Conservation (phyloP, 2,888 invertebrate genomes). For the Eutolmus rufibarbis region DNA sequence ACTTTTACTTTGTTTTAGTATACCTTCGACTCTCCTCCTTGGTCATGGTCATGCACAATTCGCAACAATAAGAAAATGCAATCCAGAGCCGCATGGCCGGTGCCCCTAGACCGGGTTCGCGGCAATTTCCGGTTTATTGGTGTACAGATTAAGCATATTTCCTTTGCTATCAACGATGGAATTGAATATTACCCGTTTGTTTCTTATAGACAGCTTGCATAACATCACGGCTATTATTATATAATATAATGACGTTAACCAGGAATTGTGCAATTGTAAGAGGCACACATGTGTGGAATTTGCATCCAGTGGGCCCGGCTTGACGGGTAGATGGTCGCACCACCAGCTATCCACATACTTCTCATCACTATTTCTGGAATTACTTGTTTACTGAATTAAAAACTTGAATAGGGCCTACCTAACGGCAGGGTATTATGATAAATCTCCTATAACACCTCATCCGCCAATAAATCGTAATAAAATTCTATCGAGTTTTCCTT, state of each 20-base stretch:
- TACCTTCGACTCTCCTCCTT: neutral
- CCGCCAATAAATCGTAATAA: neutral
- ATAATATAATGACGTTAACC: slow-evolving; percentile 22
- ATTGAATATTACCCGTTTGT: slow-evolving; percentile 30
- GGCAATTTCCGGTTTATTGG: slow-evolving; percentile 25
- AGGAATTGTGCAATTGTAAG: neutral
- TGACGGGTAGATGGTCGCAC: neutral
- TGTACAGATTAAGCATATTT: slow-evolving; percentile 33
- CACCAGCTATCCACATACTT: neutral
- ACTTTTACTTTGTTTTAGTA: slow-evolving; percentile 28
- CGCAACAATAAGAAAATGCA: slow-evolving; percentile 7
- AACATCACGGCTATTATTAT: slow-evolving; percentile 5
- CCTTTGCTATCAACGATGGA: neutral
- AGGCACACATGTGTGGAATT: neutral
- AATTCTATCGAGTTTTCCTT: neutral
- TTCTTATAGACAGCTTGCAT: slow-evolving; percentile 34
- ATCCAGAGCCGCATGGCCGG: neutral
- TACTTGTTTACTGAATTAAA: slow-evolving; percentile 10
- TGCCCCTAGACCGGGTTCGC: neutral
- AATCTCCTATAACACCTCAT: slow-evolving; percentile 1
- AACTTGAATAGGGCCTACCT: neutral
- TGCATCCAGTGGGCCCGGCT: neutral
- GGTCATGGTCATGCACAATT: slow-evolving; percentile 29
- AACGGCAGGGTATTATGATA: slow-evolving; percentile 8
- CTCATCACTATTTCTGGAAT: slow-evolving; percentile 33